Conservation (phyloP, 2,888 invertebrate genomes). For the Marasmarcha lunaedactyla region DNA sequence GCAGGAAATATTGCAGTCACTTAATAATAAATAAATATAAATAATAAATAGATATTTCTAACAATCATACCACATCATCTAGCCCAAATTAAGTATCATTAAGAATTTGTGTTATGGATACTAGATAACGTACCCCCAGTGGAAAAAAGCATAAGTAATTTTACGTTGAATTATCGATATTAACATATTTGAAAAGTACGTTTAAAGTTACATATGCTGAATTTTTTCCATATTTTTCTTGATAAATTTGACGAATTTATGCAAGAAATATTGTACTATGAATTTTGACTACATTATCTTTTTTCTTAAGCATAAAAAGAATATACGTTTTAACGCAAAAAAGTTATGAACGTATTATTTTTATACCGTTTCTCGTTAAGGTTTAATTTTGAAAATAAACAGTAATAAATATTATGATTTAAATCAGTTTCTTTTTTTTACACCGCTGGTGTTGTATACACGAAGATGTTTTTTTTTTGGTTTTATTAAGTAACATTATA, state of each 20-base stretch:
- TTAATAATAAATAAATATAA: too few species aligned
- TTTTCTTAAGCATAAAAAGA: conserved; percentile 2
- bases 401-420: conserved; percentile 3
- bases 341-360: neutral
- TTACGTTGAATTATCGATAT: conserved; percentile 1
- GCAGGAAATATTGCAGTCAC: too few species aligned
- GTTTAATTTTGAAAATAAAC: neutral
- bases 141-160: conserved; percentile 3
- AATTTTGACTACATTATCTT: conserved; percentile 2
- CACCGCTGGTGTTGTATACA: conserved; percentile 3
- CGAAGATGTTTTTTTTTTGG: conserved; percentile 13
- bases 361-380: neutral
- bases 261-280: neutral
- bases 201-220: conserved; percentile 1
- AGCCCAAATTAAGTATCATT: too few species aligned
- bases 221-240: conserved; percentile 4
- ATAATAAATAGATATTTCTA: too few species aligned
- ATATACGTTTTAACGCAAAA: conserved; percentile 3
- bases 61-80: too few species aligned
- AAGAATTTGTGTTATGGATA: too few species aligned
- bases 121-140: conserved; percentile 2
- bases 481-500: conserved; percentile 11
- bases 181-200: conserved; percentile 4
- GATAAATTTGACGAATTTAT: conserved; percentile 2
- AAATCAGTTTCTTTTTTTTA: neutral